Evolutionary conservation across 2,113 vertebrate genomes (phyloP).

Genomic region (Phasianus colchicus): DNA sequence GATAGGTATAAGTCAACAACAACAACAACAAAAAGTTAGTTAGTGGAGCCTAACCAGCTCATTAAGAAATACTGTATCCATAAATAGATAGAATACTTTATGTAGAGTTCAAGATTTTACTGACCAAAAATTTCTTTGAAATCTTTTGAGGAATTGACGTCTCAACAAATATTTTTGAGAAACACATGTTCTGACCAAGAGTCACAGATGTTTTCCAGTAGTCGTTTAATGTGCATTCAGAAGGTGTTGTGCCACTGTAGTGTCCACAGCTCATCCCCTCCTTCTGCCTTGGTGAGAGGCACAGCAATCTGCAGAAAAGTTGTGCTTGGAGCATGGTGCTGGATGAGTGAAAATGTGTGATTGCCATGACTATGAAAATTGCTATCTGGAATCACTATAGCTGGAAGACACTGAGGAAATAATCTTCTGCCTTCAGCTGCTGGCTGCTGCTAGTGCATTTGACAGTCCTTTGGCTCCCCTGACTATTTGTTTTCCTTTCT

Average conservation of each 20-base stretch:
- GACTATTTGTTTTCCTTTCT: neutral
- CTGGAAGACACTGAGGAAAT: neutral
- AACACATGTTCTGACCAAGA: neutral
- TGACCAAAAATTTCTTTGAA: neutral
- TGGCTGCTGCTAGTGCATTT: neutral
- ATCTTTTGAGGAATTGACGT: neutral
- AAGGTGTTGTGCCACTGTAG: neutral
- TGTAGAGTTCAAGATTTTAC: neutral
- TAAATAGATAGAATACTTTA: neutral
- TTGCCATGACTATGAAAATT: neutral
- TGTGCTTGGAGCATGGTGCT: neutral
- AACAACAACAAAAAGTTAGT: neutral
- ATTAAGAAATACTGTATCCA: neutral
- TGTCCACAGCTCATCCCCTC: neutral
- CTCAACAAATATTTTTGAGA: neutral
- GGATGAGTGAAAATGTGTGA: neutral
- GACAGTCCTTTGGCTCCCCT: neutral
- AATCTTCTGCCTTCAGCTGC: neutral
- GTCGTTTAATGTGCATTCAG: neutral
- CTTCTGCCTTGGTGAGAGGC: neutral
- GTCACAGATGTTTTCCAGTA: accelerated
- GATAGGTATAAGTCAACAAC: neutral
- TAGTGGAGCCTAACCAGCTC: neutral
- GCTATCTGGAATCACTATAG: neutral
- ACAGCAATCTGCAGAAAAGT: neutral